phyloP scores from a whole-genome alignment of 2,797 vertebrate species.

The Darevskia mixta region DNA sequence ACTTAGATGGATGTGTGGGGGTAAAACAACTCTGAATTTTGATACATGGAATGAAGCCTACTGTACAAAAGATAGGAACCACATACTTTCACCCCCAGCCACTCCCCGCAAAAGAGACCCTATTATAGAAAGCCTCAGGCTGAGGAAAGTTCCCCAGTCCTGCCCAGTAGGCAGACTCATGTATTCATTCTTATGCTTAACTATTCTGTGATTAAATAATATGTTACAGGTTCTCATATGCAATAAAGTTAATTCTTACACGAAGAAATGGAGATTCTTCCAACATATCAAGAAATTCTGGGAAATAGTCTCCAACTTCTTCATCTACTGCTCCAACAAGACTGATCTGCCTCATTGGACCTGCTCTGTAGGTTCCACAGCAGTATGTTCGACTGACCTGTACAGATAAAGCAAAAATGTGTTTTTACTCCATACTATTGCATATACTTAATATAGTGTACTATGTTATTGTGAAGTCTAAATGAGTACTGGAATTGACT shows the following conservation, averaged over 20 bases:
- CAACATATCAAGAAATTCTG: constrained; percentile 98
- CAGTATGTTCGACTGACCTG: constrained; percentile 97
- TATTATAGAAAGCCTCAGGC: too few species aligned
- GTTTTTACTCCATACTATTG: neutral
- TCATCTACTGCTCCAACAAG: constrained; percentile 97
- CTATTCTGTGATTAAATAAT: neutral
- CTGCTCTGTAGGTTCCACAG: constrained; percentile 95
- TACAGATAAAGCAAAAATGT: constrained; percentile 9
- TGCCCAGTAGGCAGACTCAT: neutral
- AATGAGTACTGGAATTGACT: neutral
- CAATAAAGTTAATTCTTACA: constrained; percentile 77
- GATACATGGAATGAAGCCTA: too few species aligned
- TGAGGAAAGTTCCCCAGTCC: too few species aligned
- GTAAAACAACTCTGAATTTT: too few species aligned
- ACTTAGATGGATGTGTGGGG: too few species aligned
- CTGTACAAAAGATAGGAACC: too few species aligned
- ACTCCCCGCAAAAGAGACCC: too few species aligned
- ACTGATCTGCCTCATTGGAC: constrained; percentile 98
- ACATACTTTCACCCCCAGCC: too few species aligned
- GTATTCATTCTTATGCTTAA: neutral
- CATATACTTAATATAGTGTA: rapidly evolving
- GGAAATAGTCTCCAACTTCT: constrained; percentile 97
- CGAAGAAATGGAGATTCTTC: constrained; percentile 98
- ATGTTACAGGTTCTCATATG: constrained; percentile 5
- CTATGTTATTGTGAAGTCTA: neutral